phyloP scores from a whole-genome alignment of 2,888 invertebrate genomes.

The Drosophila cyrtoloma region DNA sequence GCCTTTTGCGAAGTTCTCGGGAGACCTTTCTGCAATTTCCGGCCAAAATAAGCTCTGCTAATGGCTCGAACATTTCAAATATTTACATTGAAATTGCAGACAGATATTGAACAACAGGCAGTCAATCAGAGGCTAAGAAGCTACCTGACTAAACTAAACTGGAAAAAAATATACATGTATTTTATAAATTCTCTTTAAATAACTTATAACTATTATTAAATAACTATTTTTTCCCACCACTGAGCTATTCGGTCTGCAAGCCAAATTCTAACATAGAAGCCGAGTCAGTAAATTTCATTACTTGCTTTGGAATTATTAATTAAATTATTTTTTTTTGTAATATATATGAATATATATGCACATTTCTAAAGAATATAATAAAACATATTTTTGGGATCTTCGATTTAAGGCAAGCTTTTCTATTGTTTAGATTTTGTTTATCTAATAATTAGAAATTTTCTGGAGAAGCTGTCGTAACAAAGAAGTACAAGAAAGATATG shows the following conservation, averaged over 20 bases:
- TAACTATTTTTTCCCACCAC: background rate
- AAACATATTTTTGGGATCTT: no score
- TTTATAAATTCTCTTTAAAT: background rate
- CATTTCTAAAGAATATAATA: no score
- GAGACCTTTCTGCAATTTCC: slow-evolving; percentile 51
- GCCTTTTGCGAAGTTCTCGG: slow-evolving; percentile 30
- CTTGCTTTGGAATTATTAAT: background rate
- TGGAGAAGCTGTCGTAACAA: background rate
- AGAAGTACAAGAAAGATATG: background rate
- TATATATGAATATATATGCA: no score
- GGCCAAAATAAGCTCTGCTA: slow-evolving; percentile 30
- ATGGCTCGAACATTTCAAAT: slow-evolving; percentile 36
- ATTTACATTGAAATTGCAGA: slow-evolving; percentile 16
- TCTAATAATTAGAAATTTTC: background rate
- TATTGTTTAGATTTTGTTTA: background rate
- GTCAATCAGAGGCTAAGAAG: background rate
- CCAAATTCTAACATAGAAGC: background rate
- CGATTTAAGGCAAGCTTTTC: no score
- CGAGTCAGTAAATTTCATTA: fast-evolving
- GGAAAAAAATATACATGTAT: background rate
- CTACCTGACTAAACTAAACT: background rate
- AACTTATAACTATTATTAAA: background rate
- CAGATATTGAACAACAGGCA: background rate
- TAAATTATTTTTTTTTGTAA: background rate
- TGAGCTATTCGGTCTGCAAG: background rate